Base-by-base conservation (phyloP, 2,888 invertebrate species). In the Sinhomidia bicolor region DNA sequence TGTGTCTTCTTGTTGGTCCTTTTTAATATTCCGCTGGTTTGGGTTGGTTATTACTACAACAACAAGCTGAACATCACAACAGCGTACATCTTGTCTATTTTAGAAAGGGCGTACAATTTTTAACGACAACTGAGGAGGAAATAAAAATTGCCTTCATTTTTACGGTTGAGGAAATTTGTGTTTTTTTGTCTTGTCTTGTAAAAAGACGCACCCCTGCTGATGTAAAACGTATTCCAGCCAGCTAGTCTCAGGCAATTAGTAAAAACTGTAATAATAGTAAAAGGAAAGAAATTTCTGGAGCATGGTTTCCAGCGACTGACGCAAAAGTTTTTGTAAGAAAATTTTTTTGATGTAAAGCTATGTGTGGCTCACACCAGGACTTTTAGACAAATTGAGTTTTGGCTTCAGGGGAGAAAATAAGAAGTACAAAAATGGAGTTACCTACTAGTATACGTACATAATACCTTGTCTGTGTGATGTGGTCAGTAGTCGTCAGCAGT, bases 371-470 rank as follows among this genome's bases (percentile, higher is more conserved):
- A 41, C 68, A 41, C 41, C 68, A 71, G 20, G 41, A 71, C 68
- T 71, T 41, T 71, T 44, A 71, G 41, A 71, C 68, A 71, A 71
- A 71, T 71, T 71, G 20, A 71, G 36, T 44, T 60, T 71, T 26
- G 5, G 36, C 68, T 71, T 6, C 44, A 71, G 68, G 68, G 68
- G 41, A 71, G 44, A 41, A 44, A 12, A 71, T 17, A 44, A 36
- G 26, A n/a, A n/a, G n/a, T n/a, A 41, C 68, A 36, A 41, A 44
- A 36, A 71, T 4, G 36, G 44, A 36, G 36, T 65, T 65, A 65
- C 17, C n/a, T n/a, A n/a, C n/a, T n/a, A n/a, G n/a, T n/a, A n/a
- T n/a, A n/a, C n/a, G n/a, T n/a, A n/a, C n/a, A n/a, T n/a, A n/a
- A n/a, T n/a, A n/a, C 20, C 6, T n/a, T 65, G 1, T 65, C 32